phyloP scores from a whole-genome alignment of 1,140 invertebrate species.

The Drosophila grimshawi region DNA sequence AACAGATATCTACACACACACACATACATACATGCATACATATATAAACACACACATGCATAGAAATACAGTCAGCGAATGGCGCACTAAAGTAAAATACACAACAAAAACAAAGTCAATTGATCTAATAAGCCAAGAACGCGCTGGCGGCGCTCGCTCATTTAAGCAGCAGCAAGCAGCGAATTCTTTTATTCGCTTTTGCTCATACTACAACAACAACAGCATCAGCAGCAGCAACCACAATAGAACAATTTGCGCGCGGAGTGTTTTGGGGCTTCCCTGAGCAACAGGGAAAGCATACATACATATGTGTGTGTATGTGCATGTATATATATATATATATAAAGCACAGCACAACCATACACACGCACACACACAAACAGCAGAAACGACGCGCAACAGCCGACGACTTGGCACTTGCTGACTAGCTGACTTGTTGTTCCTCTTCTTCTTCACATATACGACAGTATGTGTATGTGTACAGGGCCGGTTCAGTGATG shows the following conservation, averaged over 20 bases:
- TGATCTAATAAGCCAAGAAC: conserved; percentile 77
- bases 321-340: conserved; percentile 25
- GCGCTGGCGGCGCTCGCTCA: conserved; percentile 54
- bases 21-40: too few species aligned
- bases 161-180: conserved; percentile 46
- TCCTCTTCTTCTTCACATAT: conserved; percentile 31
- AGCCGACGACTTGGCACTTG: conserved; percentile 75
- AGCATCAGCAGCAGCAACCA: conserved; percentile 37
- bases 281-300: conserved; percentile 53
- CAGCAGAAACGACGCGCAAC: conserved; percentile 52
- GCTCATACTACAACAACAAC: conserved; percentile 42
- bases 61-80: conserved; percentile 21
- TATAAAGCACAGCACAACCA: background rate
- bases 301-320: conserved; percentile 22
- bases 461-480: conserved; percentile 12
- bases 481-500: conserved; percentile 50
- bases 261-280: conserved; percentile 68
- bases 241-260: conserved; percentile 60
- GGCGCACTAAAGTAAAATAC: conserved; percentile 45
- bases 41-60: too few species aligned
- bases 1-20: conserved; percentile 10
- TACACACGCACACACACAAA: conserved; percentile 19
- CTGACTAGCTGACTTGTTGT: conserved; percentile 68
- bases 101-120: conserved; percentile 69
- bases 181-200: conserved; percentile 52